Evolutionary conservation across 2,797 vertebrate genomes (phyloP).

Genomic region (Leuciscus waleckii): DNA sequence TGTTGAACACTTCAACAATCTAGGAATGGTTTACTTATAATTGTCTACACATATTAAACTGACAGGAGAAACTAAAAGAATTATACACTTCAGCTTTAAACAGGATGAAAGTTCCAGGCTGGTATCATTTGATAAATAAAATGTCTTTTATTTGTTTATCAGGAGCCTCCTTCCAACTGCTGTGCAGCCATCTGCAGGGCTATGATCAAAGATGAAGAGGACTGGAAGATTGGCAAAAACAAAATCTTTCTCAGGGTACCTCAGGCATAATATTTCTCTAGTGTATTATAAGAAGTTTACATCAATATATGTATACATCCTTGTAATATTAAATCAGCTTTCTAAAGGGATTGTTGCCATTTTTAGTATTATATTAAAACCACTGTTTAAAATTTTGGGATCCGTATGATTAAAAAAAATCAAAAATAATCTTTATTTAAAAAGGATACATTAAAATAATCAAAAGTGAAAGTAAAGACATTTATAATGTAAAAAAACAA

Average conservation of each 20-base stretch:
- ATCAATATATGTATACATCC: not conserved
- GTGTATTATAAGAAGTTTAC: not conserved
- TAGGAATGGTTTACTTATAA: no score
- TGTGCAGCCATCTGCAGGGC: slow-evolving; percentile 80
- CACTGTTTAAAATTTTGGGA: not conserved
- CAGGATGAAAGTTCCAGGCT: not conserved
- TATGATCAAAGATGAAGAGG: slow-evolving; percentile 75
- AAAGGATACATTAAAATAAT: not conserved
- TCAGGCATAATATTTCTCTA: not conserved
- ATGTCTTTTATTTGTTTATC: slow-evolving; percentile 34
- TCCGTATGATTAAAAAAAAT: not conserved
- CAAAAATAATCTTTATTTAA: not conserved
- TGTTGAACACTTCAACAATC: not conserved
- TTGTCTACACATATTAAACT: not conserved
- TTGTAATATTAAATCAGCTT: not conserved
- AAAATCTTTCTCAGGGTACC: slow-evolving; percentile 94
- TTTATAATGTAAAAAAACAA: not conserved
- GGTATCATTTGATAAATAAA: not conserved
- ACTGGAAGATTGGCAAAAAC: slow-evolving; percentile 90
- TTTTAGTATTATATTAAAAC: not conserved
- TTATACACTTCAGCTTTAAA: not conserved
- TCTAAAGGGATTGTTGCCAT: not conserved
- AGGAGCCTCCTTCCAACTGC: slow-evolving; percentile 73
- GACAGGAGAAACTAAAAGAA: not conserved
- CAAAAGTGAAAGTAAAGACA: not conserved